phyloP scores from a whole-genome alignment of 2,797 vertebrate genomes.

The Myioborus miniatus region DNA sequence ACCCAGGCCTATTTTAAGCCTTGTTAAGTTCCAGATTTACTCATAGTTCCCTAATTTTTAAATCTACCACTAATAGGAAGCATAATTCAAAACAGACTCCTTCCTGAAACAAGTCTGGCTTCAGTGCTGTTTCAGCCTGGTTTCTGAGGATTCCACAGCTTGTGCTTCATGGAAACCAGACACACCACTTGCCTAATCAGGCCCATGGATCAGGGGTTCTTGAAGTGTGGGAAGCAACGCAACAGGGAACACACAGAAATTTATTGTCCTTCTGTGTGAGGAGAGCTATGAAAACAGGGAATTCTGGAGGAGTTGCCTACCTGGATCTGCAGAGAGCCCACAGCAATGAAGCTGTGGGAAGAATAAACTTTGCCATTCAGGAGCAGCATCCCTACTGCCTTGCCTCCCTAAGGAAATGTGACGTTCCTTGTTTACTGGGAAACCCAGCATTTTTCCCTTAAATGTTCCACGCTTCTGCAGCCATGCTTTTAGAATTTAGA shows the following conservation, averaged over 20 bases:
- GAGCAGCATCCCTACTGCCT: not conserved
- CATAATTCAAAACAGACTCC: conserved; percentile 63
- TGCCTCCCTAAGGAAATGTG: not conserved
- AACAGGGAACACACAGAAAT: not conserved
- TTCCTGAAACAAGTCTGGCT: conserved; percentile 39
- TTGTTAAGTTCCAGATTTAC: conserved; percentile 64
- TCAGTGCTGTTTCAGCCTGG: not conserved
- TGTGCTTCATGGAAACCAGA: conserved; percentile 51
- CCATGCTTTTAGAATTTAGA: not conserved
- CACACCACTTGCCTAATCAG: not conserved
- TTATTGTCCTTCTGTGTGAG: not conserved
- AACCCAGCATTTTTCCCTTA: not conserved
- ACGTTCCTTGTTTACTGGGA: not conserved
- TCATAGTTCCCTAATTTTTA: conserved; percentile 65
- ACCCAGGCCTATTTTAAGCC: conserved; percentile 52
- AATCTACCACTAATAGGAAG: conserved; percentile 57
- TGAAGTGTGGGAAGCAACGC: not conserved
- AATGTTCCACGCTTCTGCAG: not conserved
- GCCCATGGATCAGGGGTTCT: not conserved
- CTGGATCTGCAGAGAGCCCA: not conserved
- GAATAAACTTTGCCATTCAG: not conserved
- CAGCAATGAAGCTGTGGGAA: not conserved
- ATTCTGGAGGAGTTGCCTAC: not conserved
- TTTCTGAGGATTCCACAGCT: conserved; percentile 55
- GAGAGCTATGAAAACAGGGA: not conserved